A percentile compares a stretch with the other conserved stretches of the same genome.
These are phyloP conservation scores for Lytechinus variegatus DNA, from an alignment of 35 echinoderm and acorn worm species.

Conservation along the genomic window DNA sequence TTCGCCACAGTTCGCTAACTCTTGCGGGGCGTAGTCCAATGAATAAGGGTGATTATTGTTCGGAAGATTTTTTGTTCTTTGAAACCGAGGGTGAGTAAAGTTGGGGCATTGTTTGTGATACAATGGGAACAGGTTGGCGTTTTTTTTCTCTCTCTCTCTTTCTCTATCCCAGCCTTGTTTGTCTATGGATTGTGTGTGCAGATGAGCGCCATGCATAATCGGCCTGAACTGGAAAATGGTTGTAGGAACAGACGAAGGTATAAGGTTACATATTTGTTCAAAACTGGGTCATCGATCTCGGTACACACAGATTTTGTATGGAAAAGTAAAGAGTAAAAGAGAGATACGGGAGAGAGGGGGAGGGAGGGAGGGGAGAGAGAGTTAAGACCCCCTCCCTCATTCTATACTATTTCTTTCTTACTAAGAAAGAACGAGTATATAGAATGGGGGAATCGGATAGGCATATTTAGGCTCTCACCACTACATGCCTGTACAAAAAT, in stretches of 20 bases:
- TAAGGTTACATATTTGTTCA: not conserved
- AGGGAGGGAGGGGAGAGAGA: too few relatives aligned
- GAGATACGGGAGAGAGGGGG: not conserved
- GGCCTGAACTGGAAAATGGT: not conserved
- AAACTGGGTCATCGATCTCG: not conserved
- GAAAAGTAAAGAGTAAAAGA: not conserved
- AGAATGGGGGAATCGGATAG: too few relatives aligned
- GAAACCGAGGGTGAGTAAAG: not conserved
- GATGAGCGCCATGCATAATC: not conserved
- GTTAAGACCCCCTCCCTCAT: too few relatives aligned
- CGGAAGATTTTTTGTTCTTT: not conserved
- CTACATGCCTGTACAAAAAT: too few relatives aligned
- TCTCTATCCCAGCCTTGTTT: not conserved
- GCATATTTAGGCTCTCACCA: too few relatives aligned
- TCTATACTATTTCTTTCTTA: too few relatives aligned
- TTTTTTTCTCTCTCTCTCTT: not conserved
- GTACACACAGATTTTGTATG: not conserved
- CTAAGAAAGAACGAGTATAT: too few relatives aligned
- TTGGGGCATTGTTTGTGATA: not conserved
- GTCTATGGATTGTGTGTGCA: not conserved
- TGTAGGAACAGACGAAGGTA: too few relatives aligned
- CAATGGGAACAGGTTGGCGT: not conserved
- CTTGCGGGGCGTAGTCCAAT: not conserved
- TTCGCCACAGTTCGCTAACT: not conserved
- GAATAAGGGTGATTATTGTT: not conserved